Percentiles rank a stretch among this genome's conserved stretches.
These are phyloP conservation scores for Platorchestia sp. DNA, from an alignment of 1,140 invertebrate genomes.

Conservation along the genomic window DNA sequence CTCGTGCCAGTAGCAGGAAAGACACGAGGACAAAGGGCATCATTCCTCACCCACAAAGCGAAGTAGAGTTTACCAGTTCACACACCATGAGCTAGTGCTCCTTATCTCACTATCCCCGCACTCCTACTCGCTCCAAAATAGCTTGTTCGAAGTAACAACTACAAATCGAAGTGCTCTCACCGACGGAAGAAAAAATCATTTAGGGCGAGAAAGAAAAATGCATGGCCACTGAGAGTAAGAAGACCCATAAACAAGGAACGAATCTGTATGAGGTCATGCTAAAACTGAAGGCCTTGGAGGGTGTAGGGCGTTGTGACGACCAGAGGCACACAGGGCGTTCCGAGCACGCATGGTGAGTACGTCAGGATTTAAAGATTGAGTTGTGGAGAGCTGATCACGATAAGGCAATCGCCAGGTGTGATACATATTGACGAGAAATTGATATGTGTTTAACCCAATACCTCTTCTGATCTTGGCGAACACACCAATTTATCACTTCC, in stretches of 20 bases:
- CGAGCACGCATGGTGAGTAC: background rate
- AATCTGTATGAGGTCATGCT: background rate
- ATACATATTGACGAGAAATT: background rate
- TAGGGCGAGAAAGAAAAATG: constrained; percentile 16
- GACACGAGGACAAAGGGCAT: background rate
- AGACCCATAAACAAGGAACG: background rate
- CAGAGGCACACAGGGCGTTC: background rate
- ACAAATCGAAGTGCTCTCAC: constrained; percentile 39
- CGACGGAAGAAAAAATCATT: constrained; percentile 11
- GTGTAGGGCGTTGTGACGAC: background rate
- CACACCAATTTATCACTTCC: no score
- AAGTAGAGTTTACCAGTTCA: background rate
- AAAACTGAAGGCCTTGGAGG: background rate
- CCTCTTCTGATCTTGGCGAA: background rate
- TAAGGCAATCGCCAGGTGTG: background rate
- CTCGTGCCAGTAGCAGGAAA: background rate
- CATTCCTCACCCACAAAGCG: background rate
- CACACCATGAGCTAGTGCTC: background rate
- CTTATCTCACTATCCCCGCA: background rate
- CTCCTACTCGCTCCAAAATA: background rate
- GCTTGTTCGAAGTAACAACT: background rate
- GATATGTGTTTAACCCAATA: background rate
- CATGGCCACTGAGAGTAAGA: background rate
- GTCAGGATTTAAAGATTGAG: background rate
- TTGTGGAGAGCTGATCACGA: background rate